Base-by-base conservation (phyloP, 2,888 invertebrate genomes). In the Boloria euphrosyne region DNA sequence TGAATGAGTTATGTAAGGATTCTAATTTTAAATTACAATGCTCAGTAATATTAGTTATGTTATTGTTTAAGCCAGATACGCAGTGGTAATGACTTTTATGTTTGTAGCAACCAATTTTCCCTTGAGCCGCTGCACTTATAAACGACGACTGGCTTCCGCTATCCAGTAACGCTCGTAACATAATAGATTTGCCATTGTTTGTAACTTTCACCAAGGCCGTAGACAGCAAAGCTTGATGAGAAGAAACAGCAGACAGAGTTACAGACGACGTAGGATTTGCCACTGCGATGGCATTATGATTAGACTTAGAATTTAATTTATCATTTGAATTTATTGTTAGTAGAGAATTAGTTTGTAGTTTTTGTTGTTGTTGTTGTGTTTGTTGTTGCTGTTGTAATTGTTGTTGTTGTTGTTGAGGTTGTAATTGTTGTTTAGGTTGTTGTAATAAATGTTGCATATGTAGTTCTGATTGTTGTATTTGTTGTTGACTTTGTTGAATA, bases 1-100 rank as follows among this genome's bases (percentile, higher is more conserved):
- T 61, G 53, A 54, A 65, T 4, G 27, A 31, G 43, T 51, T 53
- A 31, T 44, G 13, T 13, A 44, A 47, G 14, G 71, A 69, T n/a
- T 59, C 38, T 16, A 69, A 55, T 27, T 43, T 52, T 14, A 66
- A 14, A 10, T 59, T 27, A 57, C 66, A 67, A 5, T 55, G 62
- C 31, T 67, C 49, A 49, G 55, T 46, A 10, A 69, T 60, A 7
- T 52, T 53, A 38, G 50, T 38, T 18, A 53, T 27, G 3, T 44
- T 50, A 22, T 70, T 68, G 22, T 63, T 67, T 7, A 71, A 49
- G 13, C 69, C 69, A 6, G 52, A 46, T 14, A 72, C 58, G 59
- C 27, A 38, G 31, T 43, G 44, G 46, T 31, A 47, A 16, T 22
- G n/a, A 18, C 22, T 14, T 16, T 4, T 53, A 31, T 53, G 16